phyloP scores from a whole-genome alignment of 2,797 vertebrate genomes.

The Helostoma temminkii region DNA sequence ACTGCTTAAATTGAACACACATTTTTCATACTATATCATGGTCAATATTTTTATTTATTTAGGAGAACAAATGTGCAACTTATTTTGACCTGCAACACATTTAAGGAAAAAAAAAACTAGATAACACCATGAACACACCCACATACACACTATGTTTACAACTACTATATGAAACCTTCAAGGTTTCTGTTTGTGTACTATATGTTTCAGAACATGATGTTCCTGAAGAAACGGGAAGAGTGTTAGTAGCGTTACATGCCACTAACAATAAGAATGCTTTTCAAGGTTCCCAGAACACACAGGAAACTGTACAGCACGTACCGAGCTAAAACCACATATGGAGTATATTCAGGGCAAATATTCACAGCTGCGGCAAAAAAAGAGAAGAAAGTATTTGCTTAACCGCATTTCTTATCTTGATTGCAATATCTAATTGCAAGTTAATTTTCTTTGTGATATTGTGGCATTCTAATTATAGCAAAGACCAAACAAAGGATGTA shows the following conservation, averaged over 20 bases:
- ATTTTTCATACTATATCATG: background rate
- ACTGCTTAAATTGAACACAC: slow-evolving; percentile 7
- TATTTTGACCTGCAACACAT: background rate
- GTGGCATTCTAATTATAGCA: background rate
- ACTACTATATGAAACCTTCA: too few species aligned
- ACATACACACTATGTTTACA: background rate
- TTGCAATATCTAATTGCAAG: background rate
- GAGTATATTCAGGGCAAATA: background rate
- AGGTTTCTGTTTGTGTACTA: background rate
- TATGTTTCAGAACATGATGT: slow-evolving; percentile 3
- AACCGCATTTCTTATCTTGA: background rate
- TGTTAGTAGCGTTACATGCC: slow-evolving; percentile 9
- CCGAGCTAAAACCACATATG: background rate
- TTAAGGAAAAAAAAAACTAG: too few species aligned
- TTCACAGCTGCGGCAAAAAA: background rate
- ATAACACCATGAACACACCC: too few species aligned
- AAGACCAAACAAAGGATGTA: background rate
- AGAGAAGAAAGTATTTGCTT: background rate
- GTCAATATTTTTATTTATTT: background rate
- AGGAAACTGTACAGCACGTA: background rate
- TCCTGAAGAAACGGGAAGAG: background rate
- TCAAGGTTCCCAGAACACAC: background rate
- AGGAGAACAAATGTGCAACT: background rate
- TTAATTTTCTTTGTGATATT: background rate
- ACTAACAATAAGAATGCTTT: background rate